Percentiles rank a stretch among this genome's conserved stretches.
These are phyloP conservation scores for Phyllotreta striolata DNA, from an alignment of 2,888 invertebrate genomes.

Conservation along the genomic window DNA sequence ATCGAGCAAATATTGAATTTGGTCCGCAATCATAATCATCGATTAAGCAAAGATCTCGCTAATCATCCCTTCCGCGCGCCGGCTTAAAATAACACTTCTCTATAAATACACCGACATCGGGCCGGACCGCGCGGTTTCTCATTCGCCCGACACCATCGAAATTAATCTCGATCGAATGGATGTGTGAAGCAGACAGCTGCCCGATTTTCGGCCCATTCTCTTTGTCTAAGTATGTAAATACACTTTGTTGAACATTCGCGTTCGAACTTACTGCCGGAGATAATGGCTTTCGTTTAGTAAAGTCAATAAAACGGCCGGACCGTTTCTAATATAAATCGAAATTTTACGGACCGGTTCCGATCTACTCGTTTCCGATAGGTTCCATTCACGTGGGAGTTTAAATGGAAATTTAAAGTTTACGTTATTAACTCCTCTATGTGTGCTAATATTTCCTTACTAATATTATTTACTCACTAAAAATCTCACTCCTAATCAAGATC, in stretches of 20 bases:
- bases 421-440: too few relatives aligned
- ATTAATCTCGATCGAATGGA: constrained; percentile 56
- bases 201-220: constrained; percentile 38
- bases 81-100: constrained; percentile 18
- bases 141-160: constrained; percentile 47
- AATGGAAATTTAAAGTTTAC: too few relatives aligned
- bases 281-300: constrained; percentile 36
- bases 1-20: constrained; percentile 13
- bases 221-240: constrained; percentile 41
- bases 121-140: constrained; percentile 31
- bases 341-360: constrained; percentile 17
- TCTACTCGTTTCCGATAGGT: too few relatives aligned
- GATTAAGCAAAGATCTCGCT: constrained; percentile 13
- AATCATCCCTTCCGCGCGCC: not conserved
- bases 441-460: too few relatives aligned
- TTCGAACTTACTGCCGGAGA: constrained; percentile 29
- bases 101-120: constrained; percentile 48
- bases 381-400: too few relatives aligned
- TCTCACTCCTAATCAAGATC: too few relatives aligned
- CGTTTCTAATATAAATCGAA: constrained; percentile 33
- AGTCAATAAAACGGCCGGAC: constrained; percentile 33
- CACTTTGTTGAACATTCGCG: constrained; percentile 36
- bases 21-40: constrained; percentile 17
- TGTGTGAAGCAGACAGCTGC: constrained; percentile 51
- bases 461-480: too few relatives aligned